These are phyloP conservation scores for Lasioglossum pauxillum DNA, from an alignment of 2,888 invertebrate genomes.

Conservation along the genomic window DNA sequence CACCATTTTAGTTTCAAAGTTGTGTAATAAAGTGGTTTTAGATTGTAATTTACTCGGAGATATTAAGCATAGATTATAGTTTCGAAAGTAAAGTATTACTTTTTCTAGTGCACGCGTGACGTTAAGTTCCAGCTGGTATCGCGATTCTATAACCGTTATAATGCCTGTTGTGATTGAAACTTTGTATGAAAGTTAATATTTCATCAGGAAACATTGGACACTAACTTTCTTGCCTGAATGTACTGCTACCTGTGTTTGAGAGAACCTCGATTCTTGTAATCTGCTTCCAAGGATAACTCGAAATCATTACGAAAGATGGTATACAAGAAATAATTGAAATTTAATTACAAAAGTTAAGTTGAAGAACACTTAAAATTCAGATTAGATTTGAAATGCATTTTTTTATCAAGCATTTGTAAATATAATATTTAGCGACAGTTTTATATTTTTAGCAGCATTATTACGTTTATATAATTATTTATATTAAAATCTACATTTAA, in stretches of 20 bases:
- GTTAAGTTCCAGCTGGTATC: conserved; percentile 2
- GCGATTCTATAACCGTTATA: conserved; percentile 9
- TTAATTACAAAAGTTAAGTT: background rate
- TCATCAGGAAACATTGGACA: background rate
- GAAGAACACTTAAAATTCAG: background rate
- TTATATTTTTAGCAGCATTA: background rate
- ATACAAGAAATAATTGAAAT: background rate
- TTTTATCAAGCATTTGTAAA: background rate
- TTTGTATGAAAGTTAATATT: background rate
- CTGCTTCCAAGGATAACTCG: background rate
- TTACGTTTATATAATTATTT: too few species aligned
- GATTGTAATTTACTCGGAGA: background rate
- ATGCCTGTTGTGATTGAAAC: background rate
- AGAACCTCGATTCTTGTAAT: background rate
- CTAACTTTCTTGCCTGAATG: background rate
- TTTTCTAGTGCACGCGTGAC: conserved; percentile 11
- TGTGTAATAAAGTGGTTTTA: background rate
- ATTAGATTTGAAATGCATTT: background rate
- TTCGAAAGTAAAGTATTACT: background rate
- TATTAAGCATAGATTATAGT: conserved; percentile 1
- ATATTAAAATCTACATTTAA: background rate
- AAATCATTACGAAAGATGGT: background rate
- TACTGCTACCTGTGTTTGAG: background rate
- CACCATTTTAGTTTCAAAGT: background rate
- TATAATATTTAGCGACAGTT: background rate